These are phyloP conservation scores for Lemur catta DNA, from an alignment of 2,797 vertebrate species.

Conservation along the genomic window DNA sequence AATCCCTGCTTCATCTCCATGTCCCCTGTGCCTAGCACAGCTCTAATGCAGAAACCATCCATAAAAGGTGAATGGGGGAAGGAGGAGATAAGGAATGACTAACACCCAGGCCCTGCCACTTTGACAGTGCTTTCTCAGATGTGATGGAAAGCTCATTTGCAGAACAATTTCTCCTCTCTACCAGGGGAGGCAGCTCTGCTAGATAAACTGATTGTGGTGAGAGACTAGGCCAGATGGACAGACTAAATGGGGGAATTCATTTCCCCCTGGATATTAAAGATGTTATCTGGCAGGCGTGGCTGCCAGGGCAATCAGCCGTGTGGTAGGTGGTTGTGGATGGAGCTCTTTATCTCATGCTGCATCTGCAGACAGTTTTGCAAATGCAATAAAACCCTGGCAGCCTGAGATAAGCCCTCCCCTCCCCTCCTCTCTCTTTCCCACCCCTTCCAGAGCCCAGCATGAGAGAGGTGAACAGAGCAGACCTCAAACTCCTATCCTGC, in stretches of 20 bases:
- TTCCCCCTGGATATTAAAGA: slow-evolving; percentile 83
- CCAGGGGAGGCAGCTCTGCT: background rate
- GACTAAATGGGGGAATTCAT: slow-evolving; percentile 52
- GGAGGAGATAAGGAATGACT: background rate
- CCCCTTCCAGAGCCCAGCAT: background rate
- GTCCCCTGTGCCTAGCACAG: background rate
- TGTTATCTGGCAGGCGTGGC: slow-evolving; percentile 74
- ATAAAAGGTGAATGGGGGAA: background rate
- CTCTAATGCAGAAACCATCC: background rate
- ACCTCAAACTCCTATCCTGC: background rate
- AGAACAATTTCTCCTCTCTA: background rate
- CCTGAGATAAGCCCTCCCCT: background rate
- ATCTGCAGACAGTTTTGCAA: slow-evolving; percentile 32
- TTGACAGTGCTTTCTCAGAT: background rate
- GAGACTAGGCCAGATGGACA: background rate
- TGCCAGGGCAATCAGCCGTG: background rate
- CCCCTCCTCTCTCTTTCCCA: background rate
- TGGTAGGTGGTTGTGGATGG: background rate
- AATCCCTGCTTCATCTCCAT: background rate
- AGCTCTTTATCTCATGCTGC: background rate
- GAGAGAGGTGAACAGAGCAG: background rate
- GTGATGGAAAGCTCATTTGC: background rate
- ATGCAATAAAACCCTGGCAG: background rate
- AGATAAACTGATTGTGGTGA: slow-evolving; percentile 11
- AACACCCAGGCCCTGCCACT: background rate